phyloP scores from a whole-genome alignment of 1,140 invertebrate species.

The Nasonia longicornis region DNA sequence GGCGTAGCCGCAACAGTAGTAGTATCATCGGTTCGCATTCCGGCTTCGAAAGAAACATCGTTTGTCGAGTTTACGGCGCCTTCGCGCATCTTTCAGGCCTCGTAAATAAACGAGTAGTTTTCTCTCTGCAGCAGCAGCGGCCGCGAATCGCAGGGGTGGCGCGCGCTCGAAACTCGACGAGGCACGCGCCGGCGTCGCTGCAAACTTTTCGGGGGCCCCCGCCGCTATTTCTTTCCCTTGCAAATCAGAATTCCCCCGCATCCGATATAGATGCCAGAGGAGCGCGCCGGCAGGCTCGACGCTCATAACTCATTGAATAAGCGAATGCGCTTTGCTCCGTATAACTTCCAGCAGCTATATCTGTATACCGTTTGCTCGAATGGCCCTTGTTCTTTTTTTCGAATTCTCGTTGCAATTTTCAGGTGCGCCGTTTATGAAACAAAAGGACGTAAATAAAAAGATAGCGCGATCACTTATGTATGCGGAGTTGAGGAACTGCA shows the following conservation, averaged over 20 bases:
- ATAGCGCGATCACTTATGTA: not conserved
- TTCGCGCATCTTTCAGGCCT: not conserved
- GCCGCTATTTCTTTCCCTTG: constrained; percentile 5
- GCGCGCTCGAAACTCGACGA: not conserved
- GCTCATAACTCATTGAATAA: constrained; percentile 2
- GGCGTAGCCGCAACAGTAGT: not conserved
- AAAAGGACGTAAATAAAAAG: not conserved
- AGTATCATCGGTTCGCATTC: constrained; percentile 7
- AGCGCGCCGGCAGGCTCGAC: too few species aligned
- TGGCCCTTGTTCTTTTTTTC: too few species aligned
- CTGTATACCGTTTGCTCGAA: too few species aligned
- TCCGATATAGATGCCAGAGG: not conserved
- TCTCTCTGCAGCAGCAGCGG: not conserved
- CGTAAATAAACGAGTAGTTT: constrained; percentile 28
- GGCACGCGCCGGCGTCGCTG: not conserved
- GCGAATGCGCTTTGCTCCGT: not conserved
- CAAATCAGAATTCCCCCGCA: not conserved
- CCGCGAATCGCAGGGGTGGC: not conserved
- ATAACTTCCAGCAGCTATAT: too few species aligned
- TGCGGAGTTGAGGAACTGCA: not conserved
- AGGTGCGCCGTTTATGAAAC: not conserved
- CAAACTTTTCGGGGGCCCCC: not conserved
- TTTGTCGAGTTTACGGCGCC: constrained; percentile 23
- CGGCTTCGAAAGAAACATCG: not conserved
- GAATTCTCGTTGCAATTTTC: too few species aligned